Evolutionary conservation across 2,113 vertebrate genomes (phyloP).

Genomic region (Ivindomyrus marchei): DNA sequence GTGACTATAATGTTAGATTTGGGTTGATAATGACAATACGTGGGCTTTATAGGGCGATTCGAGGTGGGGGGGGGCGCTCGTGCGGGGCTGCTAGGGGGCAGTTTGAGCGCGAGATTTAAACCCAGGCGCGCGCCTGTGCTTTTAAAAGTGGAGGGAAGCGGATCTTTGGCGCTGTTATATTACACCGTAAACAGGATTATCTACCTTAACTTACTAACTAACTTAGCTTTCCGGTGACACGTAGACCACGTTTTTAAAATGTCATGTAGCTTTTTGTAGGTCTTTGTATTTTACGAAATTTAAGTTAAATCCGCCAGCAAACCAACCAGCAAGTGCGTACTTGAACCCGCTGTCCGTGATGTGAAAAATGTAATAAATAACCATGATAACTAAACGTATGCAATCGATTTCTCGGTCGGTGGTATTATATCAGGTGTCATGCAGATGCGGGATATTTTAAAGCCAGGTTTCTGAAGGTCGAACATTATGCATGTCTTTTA

Average conservation of each 20-base stretch:
- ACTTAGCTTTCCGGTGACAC: neutral
- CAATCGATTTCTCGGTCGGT: neutral
- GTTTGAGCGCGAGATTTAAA: slow-evolving; percentile 69
- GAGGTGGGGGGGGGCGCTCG: neutral
- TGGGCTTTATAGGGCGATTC: neutral
- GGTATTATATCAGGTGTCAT: neutral
- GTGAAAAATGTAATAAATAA: neutral
- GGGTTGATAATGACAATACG: neutral
- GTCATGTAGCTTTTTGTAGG: neutral
- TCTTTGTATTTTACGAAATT: neutral
- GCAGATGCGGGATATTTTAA: neutral
- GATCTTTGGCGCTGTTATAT: neutral
- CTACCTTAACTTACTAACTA: neutral
- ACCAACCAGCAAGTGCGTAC: neutral
- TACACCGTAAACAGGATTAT: neutral
- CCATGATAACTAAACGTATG: neutral
- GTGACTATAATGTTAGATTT: neutral
- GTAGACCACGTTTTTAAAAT: neutral
- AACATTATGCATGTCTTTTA: neutral
- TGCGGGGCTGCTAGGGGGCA: neutral
- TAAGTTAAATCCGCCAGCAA: neutral
- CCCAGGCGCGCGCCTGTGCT: slow-evolving; percentile 33
- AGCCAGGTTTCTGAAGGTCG: neutral
- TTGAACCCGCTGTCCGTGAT: neutral
- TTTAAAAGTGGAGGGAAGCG: slow-evolving; percentile 34